A percentile compares a stretch with the other conserved stretches of the same genome.
Evolutionary conservation across 2,113 vertebrate species (phyloP).

Genomic region (Glaucomys volans): DNA sequence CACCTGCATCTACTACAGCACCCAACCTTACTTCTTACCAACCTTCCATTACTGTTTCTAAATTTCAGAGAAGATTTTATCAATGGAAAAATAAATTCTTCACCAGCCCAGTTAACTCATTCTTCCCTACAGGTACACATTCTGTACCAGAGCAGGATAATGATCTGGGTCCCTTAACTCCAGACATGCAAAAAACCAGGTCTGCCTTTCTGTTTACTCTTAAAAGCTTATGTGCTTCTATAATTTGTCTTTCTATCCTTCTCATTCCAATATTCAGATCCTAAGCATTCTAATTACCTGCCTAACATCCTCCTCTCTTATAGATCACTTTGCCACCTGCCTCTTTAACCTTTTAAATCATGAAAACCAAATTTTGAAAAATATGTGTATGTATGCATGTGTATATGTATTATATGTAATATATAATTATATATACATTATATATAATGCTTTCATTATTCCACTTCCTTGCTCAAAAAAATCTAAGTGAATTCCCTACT

Average conservation of each 20-base stretch:
- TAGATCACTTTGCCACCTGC: neutral
- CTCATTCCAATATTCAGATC: neutral
- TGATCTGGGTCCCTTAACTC: neutral
- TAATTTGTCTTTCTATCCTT: neutral
- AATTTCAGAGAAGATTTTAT: neutral
- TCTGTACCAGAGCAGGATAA: neutral
- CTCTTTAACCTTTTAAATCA: neutral
- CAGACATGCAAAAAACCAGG: neutral
- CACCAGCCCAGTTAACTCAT: neutral
- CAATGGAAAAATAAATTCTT: neutral
- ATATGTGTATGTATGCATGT: too few relatives aligned
- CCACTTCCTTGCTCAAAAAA: constrained; percentile 5
- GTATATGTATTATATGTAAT: too few relatives aligned
- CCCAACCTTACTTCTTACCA: neutral
- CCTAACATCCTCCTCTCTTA: neutral
- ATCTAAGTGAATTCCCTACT: neutral
- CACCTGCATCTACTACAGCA: neutral
- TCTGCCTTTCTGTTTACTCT: neutral
- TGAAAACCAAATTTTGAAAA: neutral
- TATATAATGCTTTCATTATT: neutral
- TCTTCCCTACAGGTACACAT: neutral
- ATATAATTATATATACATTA: neutral
- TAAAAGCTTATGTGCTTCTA: neutral
- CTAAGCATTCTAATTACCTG: neutral
- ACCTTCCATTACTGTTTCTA: neutral